phyloP scores from a whole-genome alignment of 92 coral and sea anemone species.

The Epizoanthus ramosus region DNA sequence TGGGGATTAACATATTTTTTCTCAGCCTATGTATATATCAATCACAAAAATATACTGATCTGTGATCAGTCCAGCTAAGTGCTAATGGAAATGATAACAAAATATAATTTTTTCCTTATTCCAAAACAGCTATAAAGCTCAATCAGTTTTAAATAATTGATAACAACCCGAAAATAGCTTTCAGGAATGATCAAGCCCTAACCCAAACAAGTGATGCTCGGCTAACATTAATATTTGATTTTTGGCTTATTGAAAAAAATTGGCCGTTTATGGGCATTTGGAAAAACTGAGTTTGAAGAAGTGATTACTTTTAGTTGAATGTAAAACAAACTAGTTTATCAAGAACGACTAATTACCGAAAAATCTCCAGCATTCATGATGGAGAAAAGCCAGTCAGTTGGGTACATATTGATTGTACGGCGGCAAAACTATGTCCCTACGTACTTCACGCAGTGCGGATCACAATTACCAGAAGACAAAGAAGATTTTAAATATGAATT shows the following conservation, averaged over 20 bases:
- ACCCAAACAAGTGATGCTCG: conserved; percentile 38
- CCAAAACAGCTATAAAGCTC: neutral
- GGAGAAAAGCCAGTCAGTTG: conserved; percentile 28
- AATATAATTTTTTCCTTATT: neutral
- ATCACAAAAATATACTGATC: neutral
- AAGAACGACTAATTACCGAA: neutral
- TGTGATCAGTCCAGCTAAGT: neutral
- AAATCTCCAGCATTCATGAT: conserved; percentile 2
- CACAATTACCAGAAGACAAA: conserved; percentile 31
- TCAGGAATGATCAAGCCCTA: neutral
- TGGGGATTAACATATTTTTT: too few relatives aligned
- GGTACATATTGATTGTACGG: conserved; percentile 29
- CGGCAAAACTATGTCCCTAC: conserved; percentile 37
- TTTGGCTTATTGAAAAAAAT: conserved; percentile 14
- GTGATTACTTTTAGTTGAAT: neutral
- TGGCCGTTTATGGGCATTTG: conserved; percentile 9
- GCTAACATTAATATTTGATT: conserved; percentile 31
- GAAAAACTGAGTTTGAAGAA: neutral
- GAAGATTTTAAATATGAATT: conserved; percentile 22
- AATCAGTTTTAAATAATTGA: conserved; percentile 16
- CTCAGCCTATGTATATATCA: too few relatives aligned
- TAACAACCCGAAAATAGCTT: neutral
- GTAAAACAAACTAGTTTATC: neutral
- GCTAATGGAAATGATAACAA: conserved; percentile 1
- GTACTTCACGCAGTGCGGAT: conserved; percentile 36